Conservation (phyloP, 2,888 invertebrate genomes). For the Dorcus parallelipipedus region DNA sequence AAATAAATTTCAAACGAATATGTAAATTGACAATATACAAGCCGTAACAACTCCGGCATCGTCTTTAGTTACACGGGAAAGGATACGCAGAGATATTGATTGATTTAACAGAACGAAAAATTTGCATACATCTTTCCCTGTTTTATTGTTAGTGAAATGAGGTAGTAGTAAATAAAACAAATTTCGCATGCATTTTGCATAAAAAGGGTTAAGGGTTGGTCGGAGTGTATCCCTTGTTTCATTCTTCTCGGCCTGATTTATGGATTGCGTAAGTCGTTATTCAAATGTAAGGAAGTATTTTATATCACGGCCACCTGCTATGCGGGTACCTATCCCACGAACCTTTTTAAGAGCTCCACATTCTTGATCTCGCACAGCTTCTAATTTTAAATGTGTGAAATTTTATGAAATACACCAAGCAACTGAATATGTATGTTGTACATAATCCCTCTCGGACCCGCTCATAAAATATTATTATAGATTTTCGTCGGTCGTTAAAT, state of each 20-base stretch:
- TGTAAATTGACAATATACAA: constrained; percentile 16
- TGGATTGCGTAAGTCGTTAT: constrained; percentile 34
- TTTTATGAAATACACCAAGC: not conserved
- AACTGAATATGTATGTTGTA: not conserved
- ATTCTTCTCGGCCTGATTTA: constrained; percentile 34
- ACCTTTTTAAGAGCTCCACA: constrained; percentile 19
- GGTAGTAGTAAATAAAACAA: constrained; percentile 12
- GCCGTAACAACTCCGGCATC: constrained; percentile 8
- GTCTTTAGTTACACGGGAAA: constrained; percentile 29
- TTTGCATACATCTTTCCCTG: constrained; percentile 20
- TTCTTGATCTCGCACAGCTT: constrained; percentile 12
- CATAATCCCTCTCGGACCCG: no score
- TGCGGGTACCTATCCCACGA: constrained; percentile 36
- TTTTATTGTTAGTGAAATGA: constrained; percentile 16
- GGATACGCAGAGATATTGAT: constrained; percentile 25
- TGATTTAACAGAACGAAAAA: constrained; percentile 25
- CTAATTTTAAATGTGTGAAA: constrained; percentile 3
- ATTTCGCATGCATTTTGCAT: constrained; percentile 18
- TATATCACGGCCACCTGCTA: constrained; percentile 39
- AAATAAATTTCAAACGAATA: constrained; percentile 18
- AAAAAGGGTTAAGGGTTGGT: constrained; percentile 30
- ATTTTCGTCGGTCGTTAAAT: no score
- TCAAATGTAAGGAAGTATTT: constrained; percentile 39
- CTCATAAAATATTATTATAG: no score
- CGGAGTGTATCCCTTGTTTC: constrained; percentile 28